Evolutionary conservation across 2,797 vertebrate species (phyloP).

Genomic region (Spinus olivaceus): DNA sequence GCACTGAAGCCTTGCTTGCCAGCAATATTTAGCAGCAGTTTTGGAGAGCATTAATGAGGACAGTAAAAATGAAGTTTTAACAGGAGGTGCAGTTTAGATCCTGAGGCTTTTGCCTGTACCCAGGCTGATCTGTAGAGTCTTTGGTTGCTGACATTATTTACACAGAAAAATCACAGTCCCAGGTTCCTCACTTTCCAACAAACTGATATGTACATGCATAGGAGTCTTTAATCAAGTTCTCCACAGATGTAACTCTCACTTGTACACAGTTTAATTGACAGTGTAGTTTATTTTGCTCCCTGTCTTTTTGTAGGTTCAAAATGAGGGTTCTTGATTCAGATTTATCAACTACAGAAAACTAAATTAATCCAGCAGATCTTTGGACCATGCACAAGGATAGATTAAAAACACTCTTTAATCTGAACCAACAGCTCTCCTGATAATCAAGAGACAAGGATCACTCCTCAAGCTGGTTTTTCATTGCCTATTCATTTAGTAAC

Average conservation of each 20-base stretch:
- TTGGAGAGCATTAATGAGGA: constrained; percentile 53
- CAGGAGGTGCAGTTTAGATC: background rate
- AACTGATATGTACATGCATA: background rate
- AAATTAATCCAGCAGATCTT: background rate
- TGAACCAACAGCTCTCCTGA: background rate
- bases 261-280: background rate
- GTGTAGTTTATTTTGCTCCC: background rate
- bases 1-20: constrained; percentile 34
- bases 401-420: background rate
- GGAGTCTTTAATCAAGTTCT: background rate
- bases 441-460: background rate
- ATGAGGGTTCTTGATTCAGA: background rate
- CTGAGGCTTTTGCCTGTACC: background rate
- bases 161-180: background rate
- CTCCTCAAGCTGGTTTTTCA: background rate
- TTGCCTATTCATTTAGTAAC: background rate
- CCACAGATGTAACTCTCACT: background rate
- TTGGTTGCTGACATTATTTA: background rate
- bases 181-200: background rate
- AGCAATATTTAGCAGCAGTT: constrained; percentile 60
- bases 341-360: background rate
- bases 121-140: background rate
- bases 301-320: background rate
- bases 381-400: background rate
- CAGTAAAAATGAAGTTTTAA: constrained; percentile 50